Evolutionary conservation across 2,113 vertebrate species (phyloP).

Genomic region (Hydropotes inermis): DNA sequence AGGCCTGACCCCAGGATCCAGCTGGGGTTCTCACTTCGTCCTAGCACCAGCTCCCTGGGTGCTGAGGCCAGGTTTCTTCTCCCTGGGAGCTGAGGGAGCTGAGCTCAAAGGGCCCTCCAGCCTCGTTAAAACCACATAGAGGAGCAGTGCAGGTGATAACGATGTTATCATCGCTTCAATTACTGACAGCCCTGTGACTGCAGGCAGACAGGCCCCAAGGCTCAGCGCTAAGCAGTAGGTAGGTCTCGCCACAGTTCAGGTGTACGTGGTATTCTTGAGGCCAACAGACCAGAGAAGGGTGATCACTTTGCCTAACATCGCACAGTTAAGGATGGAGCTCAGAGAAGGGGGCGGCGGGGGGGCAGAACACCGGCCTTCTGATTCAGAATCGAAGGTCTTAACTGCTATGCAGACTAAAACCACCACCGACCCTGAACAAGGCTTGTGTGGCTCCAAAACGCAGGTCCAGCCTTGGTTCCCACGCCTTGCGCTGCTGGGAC

Average conservation of each 20-base stretch:
- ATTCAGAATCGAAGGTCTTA: rapidly evolving
- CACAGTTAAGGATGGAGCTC: neutral
- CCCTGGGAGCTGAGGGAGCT: neutral
- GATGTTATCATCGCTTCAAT: rapidly evolving
- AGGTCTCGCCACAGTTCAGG: neutral
- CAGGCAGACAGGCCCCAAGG: rapidly evolving
- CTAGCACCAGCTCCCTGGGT: neutral
- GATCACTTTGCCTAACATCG: neutral
- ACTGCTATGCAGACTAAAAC: rapidly evolving
- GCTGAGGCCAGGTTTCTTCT: neutral
- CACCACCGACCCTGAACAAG: rapidly evolving
- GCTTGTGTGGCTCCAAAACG: neutral
- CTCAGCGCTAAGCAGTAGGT: rapidly evolving
- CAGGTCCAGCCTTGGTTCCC: neutral
- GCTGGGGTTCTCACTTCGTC: neutral
- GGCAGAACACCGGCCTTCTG: neutral
- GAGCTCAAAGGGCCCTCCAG: neutral
- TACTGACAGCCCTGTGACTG: rapidly evolving
- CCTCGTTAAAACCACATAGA: neutral
- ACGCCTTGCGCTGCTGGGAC: rapidly evolving
- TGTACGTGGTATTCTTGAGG: neutral
- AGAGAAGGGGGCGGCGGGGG: neutral
- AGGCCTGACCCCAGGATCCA: neutral
- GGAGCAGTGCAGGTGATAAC: neutral
- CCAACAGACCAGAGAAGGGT: rapidly evolving